Evolutionary conservation across 1,140 invertebrate species (phyloP).

Genomic region (Saccostrea glomerata): DNA sequence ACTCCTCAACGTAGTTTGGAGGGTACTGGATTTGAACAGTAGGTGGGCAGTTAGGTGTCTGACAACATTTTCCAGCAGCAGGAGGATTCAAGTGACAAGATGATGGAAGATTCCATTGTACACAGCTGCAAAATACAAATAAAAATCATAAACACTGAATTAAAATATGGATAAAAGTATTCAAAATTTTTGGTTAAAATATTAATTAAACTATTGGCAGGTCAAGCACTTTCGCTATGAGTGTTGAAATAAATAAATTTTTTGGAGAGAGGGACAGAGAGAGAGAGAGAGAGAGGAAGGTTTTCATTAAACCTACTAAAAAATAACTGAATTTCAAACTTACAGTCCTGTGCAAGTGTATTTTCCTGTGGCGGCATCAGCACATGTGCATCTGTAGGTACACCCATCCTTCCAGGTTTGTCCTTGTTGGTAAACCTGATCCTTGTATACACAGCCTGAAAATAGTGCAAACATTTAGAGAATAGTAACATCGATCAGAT

Average conservation of each 20-base stretch:
- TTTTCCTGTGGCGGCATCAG: constrained; percentile 47
- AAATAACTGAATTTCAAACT: neutral
- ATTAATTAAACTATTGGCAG: too few species aligned
- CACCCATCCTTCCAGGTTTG: constrained; percentile 45
- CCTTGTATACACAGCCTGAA: constrained; percentile 49
- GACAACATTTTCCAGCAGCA: constrained; percentile 67
- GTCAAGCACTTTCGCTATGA: too few species aligned
- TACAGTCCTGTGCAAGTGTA: constrained; percentile 57
- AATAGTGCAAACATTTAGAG: neutral
- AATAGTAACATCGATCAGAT: neutral
- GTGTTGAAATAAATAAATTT: too few species aligned
- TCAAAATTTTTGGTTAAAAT: too few species aligned
- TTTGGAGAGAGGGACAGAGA: too few species aligned
- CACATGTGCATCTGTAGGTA: constrained; percentile 45
- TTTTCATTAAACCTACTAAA: too few species aligned
- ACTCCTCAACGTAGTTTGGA: constrained; percentile 3
- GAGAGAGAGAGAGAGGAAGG: too few species aligned
- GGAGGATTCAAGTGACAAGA: constrained; percentile 63
- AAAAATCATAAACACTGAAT: too few species aligned
- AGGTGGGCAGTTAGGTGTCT: constrained; percentile 63
- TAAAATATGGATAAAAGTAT: too few species aligned
- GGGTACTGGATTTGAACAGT: constrained; percentile 28
- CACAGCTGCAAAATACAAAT: constrained; percentile 59
- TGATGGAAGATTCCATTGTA: constrained; percentile 60
- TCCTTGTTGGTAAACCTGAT: constrained; percentile 44